Conservation (phyloP, 2,888 invertebrate genomes). For the Morinoia aosen region DNA sequence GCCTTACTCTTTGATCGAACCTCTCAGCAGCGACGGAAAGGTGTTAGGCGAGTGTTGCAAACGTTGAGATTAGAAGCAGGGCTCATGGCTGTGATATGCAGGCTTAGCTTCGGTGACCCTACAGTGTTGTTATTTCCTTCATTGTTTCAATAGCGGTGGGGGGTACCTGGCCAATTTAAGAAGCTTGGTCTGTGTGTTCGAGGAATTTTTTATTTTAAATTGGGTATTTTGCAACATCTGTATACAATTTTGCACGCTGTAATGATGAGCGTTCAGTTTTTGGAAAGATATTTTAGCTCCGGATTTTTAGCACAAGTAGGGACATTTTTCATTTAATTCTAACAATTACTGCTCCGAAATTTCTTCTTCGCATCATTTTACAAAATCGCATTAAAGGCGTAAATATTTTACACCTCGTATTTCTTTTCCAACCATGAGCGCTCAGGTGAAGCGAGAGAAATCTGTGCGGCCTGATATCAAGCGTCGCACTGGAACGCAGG, state of each 20-base stretch:
- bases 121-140: background rate
- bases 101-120: background rate
- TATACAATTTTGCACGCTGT: background rate
- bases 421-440: too few species aligned
- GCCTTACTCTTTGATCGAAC: background rate
- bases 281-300: background rate
- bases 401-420: too few species aligned
- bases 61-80: background rate
- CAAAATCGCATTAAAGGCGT: background rate
- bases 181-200: too few species aligned
- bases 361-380: background rate
- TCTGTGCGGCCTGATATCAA: too few species aligned
- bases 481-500: too few species aligned
- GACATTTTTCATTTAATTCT: background rate
- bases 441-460: too few species aligned
- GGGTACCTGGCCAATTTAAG: background rate
- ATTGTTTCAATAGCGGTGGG: background rate
- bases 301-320: background rate
- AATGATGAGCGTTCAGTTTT: background rate
- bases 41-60: background rate
- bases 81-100: background rate
- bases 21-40: background rate
- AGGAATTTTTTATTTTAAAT: background rate
- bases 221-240: background rate
- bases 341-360: background rate